Evolutionary conservation across 2,888 invertebrate species (phyloP).

Genomic region (Lordiphosa fenestrarum): DNA sequence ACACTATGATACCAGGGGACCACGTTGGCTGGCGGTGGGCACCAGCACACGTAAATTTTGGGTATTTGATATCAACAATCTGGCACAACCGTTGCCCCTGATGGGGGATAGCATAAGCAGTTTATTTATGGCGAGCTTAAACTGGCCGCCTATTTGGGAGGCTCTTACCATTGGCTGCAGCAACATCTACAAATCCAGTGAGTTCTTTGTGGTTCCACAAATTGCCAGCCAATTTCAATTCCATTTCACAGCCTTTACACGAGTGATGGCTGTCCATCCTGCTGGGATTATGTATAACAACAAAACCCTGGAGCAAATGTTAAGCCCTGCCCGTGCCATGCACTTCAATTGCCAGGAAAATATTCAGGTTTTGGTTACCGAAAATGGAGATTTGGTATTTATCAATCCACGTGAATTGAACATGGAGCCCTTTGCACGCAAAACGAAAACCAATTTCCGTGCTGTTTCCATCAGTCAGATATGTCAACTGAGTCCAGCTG

Average conservation of each 20-base stretch:
- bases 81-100: constrained; percentile 57
- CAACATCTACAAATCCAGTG: constrained; percentile 61
- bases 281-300: constrained; percentile 38
- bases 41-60: constrained; percentile 50
- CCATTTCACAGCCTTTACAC: constrained; percentile 29
- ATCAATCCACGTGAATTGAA: constrained; percentile 54
- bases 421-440: constrained; percentile 37
- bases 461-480: constrained; percentile 54
- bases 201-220: constrained; percentile 16
- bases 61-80: constrained; percentile 70
- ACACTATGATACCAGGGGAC: constrained; percentile 75
- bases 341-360: constrained; percentile 64
- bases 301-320: constrained; percentile 47
- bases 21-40: constrained; percentile 75
- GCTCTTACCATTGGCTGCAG: constrained; percentile 52
- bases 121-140: constrained; percentile 43
- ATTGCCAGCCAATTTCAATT: no score
- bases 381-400: constrained; percentile 75
- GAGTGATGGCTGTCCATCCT: constrained; percentile 54
- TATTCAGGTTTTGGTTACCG: constrained; percentile 49
- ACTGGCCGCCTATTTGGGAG: constrained; percentile 78
- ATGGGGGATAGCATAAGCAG: constrained; percentile 51
- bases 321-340: constrained; percentile 51
- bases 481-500: constrained; percentile 34
- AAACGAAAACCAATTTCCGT: constrained; percentile 27